phyloP scores from a whole-genome alignment of 2,113 vertebrate species.

The Galemys pyrenaicus region DNA sequence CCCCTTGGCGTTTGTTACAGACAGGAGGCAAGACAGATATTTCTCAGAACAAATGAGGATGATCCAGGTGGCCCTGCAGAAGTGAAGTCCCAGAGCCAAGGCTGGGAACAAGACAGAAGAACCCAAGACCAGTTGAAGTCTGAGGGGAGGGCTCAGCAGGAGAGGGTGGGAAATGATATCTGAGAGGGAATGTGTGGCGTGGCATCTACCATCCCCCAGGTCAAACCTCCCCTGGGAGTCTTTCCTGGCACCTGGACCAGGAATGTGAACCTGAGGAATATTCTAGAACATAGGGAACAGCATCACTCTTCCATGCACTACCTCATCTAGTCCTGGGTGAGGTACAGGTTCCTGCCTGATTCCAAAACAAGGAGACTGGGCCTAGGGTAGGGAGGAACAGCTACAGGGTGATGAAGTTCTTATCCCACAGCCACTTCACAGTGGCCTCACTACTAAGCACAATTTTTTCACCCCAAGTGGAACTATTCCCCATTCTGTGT shows the following conservation, averaged over 20 bases:
- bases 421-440: background rate
- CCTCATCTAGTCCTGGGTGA: background rate
- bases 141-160: too few relatives aligned
- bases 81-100: background rate
- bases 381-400: background rate
- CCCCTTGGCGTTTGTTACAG: background rate
- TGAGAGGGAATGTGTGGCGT: background rate
- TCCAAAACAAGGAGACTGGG: background rate
- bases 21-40: background rate
- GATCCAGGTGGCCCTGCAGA: rapidly evolving
- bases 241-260: background rate
- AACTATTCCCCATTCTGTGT: background rate
- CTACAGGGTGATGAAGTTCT: background rate
- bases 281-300: background rate
- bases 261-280: background rate
- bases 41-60: background rate
- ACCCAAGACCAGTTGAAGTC: too few relatives aligned
- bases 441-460: background rate
- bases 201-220: background rate
- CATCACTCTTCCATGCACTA: background rate
- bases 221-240: background rate
- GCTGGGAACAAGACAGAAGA: background rate
- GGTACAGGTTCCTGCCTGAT: background rate
- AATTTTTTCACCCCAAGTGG: background rate
- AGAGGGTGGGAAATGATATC: background rate